Evolutionary conservation across 2,888 invertebrate species (phyloP), one percentile per base, ranked within the genome.

Genomic region (Aspidiotus destructor): DNA sequence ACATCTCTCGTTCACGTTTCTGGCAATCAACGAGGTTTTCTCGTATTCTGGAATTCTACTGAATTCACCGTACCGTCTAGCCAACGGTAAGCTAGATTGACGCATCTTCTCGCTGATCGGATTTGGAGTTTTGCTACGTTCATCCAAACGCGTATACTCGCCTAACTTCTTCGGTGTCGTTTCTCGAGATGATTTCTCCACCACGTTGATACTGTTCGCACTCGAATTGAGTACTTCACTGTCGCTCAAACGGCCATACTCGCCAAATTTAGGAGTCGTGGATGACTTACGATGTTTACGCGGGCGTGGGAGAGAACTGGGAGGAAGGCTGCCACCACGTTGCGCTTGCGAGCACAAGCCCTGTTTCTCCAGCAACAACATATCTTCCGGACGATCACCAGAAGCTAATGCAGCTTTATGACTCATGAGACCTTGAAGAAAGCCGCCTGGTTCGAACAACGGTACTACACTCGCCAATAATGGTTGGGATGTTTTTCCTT

Each of bases 311-410:
- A 87, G 77, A 10, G 87, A 86, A 68, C 86, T 86, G 16, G 87
- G 87, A 28, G 87, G 87, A 69, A 86, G 80, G 75, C 85, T 84
- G 7, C 84, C 83, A 0, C 83, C 81, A 55, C 78, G 80, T 72
- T 88, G 87, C 74, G 86, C 85, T 77, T 88, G 88, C 42, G 87
- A 87, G 69, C 86, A 86, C 60, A 87, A 81, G 0, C 88, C 88
- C 75, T 88, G 88, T 72, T 88, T 84, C 79, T 88, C 88, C 73
- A 89, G 78, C 72, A 89, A 81, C 75, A 87, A 78, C 75, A 88
- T 87, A 74, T 87, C 87, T 74, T 85, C 86, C 60, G 82, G 85
- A 75, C 82, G 73, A 75, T 73, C 74, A 28, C 28, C 28, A 28
- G 28, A 28, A 28, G 28, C 28, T 28, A 28, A 3, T 28, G 28